Percentiles rank a stretch among this genome's conserved stretches.
Evolutionary conservation across 2,113 vertebrate genomes (phyloP).

Genomic region (Ondatra zibethicus): DNA sequence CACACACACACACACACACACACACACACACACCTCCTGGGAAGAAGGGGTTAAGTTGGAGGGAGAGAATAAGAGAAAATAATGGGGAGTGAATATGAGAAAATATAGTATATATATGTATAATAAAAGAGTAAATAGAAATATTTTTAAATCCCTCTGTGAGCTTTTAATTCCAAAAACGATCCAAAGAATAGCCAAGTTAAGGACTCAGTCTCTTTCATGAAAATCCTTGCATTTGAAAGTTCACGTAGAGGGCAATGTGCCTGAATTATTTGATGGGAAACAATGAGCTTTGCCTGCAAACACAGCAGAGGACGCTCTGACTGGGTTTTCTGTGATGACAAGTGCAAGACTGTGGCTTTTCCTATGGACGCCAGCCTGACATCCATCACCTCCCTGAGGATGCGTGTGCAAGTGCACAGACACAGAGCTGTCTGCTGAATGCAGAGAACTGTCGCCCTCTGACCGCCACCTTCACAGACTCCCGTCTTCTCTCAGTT

Average conservation of each 20-base stretch:
- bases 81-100: neutral
- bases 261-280: neutral
- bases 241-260: neutral
- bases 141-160: neutral
- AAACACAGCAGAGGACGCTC: neutral
- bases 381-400: neutral
- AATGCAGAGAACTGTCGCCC: slow-evolving; percentile 61
- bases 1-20: neutral
- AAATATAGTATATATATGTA: neutral
- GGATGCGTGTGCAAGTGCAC: neutral
- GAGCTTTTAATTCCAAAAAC: neutral
- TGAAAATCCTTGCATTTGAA: neutral
- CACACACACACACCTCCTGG: neutral
- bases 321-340: neutral
- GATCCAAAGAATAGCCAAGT: neutral
- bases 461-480: slow-evolving; percentile 60
- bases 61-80: no score
- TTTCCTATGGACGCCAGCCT: no score
- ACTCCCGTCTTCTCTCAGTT: slow-evolving; percentile 63
- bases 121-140: neutral
- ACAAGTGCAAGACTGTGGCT: neutral
- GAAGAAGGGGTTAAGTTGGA: neutral
- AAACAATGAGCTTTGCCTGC: neutral
- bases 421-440: slow-evolving; percentile 49
- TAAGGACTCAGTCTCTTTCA: neutral